A percentile compares a stretch with the other conserved stretches of the same genome.
phyloP scores from a whole-genome alignment of 2,888 invertebrate genomes.

The Baccha elongata region DNA sequence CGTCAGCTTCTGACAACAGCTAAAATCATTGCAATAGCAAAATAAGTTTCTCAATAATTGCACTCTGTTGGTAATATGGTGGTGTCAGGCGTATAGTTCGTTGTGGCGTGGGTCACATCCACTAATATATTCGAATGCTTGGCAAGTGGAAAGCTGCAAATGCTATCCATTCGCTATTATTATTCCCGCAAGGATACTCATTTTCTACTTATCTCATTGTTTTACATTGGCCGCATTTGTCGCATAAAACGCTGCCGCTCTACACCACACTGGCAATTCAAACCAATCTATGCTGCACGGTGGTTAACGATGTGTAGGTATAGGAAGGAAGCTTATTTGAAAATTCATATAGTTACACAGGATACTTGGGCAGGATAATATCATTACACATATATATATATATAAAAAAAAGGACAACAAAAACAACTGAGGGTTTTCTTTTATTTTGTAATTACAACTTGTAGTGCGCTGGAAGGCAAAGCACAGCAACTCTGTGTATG shows the following conservation, averaged over 20 bases:
- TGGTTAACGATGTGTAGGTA: background rate
- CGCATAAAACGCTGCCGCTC: slow-evolving; percentile 52
- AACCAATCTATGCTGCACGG: slow-evolving; percentile 41
- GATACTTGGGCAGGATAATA: slow-evolving; percentile 33
- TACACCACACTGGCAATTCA: slow-evolving; percentile 56
- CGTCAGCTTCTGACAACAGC: slow-evolving; percentile 50
- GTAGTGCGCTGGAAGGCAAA: slow-evolving; percentile 13
- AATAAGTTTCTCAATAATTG: slow-evolving; percentile 70
- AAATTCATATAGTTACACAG: slow-evolving; percentile 52
- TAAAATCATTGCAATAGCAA: slow-evolving; percentile 57
- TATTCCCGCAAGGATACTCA: slow-evolving; percentile 69
- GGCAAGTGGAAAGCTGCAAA: slow-evolving; percentile 49
- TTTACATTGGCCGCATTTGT: slow-evolving; percentile 72
- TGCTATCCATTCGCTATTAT: slow-evolving; percentile 61
- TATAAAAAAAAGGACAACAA: slow-evolving; percentile 14
- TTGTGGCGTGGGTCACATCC: background rate
- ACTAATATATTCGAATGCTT: background rate
- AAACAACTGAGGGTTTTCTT: slow-evolving; percentile 1
- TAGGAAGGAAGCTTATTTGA: slow-evolving; percentile 21
- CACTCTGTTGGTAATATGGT: background rate
- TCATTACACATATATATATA: slow-evolving; percentile 18
- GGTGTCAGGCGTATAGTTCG: background rate
- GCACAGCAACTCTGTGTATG: no score
- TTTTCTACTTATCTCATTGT: slow-evolving; percentile 74
- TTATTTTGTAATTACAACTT: slow-evolving; percentile 54